Evolutionary conservation across 2,888 invertebrate species (phyloP), one percentile per base, ranked within the genome.

Genomic region (Acrocera orbiculus): DNA sequence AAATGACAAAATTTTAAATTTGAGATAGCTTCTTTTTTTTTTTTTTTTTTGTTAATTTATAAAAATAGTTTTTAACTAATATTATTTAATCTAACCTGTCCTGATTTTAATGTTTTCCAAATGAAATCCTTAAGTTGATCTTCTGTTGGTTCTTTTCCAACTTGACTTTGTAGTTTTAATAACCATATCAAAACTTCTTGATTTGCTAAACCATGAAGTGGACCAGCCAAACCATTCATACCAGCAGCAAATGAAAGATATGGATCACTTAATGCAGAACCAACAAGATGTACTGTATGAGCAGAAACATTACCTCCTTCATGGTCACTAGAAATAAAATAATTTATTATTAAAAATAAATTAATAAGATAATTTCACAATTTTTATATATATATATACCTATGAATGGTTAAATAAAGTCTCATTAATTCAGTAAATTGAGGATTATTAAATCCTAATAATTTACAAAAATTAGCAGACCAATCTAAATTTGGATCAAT

Each of bases 151-250:
- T 74, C 76, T 48, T 81, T 77, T 33, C 87, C 87, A 31, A 96
- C 70, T 53, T 86, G 78, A 48, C 77, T 67, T 45, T 81, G 79
- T 20, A 96, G 65, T 58, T 92, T 93, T 52, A 82, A 77, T 47
- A 98, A 57, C 89, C 95, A 99, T 10, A 93, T 66, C 39, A 98
- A 70, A 38, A 93, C 92, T 68, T 82, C 83, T 65, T 89, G 87
- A 58, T 87, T 89, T 41, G 87, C 87, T 32, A 89, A 66, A 41
- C 87, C 87, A 56, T 87, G 87, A 33, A 89, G 69, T 23, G 87
- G 87, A 42, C 87, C 86, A 44, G 87, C 86, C 35, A 87, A 62
- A 38, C 87, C 87, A 53, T 79, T 79, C 73, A 89, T 73, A 42
- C 82, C 83, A 40, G 81, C 86, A 39, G 82, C 74, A 52, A 83